These are phyloP conservation scores for Conops quadrifasciatus DNA, from an alignment of 2,888 invertebrate species.

Conservation along the genomic window DNA sequence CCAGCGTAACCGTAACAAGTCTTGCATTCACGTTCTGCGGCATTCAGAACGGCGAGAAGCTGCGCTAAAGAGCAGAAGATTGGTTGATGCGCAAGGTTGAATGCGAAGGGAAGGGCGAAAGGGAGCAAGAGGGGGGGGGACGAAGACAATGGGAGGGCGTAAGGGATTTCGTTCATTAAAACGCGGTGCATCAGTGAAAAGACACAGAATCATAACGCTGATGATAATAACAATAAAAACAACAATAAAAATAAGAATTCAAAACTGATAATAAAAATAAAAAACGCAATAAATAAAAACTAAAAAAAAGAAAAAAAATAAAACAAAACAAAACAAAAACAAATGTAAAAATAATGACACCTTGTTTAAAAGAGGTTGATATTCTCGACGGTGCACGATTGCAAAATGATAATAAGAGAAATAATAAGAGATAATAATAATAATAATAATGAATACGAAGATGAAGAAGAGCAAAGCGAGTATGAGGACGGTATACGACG, in stretches of 20 bases:
- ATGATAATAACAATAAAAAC: conserved; percentile 11
- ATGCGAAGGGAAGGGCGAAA: neutral
- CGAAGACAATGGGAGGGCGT: neutral
- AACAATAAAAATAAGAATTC: conserved; percentile 8
- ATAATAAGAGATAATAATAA: neutral
- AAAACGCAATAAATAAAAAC: conserved; percentile 5
- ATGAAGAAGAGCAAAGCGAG: neutral
- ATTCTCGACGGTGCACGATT: neutral
- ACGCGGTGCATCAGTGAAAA: neutral
- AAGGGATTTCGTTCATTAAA: conserved; percentile 13
- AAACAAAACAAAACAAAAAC: neutral
- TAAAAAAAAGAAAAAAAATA: neutral
- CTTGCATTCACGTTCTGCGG: no score
- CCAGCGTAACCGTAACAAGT: no score
- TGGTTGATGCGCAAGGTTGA: neutral
- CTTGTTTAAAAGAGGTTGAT: no score
- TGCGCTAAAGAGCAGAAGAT: no score
- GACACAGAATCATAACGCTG: conserved; percentile 23
- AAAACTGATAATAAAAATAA: no score
- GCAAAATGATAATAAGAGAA: neutral
- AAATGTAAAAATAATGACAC: conserved; percentile 12
- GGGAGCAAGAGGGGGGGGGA: neutral
- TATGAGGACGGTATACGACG: no score
- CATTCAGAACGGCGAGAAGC: no score
- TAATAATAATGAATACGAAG: conserved; percentile 2